These are phyloP conservation scores for Drymodes brunneopygia DNA, from an alignment of 2,113 vertebrate species.

Conservation along the genomic window DNA sequence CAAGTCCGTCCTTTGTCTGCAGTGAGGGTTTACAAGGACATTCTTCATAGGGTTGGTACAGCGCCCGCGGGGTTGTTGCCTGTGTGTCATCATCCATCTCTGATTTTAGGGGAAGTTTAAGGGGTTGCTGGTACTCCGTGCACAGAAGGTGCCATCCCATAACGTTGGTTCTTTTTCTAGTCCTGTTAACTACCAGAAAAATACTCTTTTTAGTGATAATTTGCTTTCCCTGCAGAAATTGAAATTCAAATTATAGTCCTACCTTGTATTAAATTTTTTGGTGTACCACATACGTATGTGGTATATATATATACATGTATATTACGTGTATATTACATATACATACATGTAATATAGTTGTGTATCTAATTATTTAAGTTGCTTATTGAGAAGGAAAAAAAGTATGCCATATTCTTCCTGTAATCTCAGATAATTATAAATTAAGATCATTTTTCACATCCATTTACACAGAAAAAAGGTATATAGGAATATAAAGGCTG, in stretches of 20 bases:
- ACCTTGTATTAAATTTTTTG: neutral
- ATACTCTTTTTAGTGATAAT: neutral
- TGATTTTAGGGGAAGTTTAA: neutral
- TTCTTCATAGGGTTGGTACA: neutral
- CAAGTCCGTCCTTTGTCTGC: neutral
- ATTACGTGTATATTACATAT: no score
- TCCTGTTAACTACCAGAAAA: neutral
- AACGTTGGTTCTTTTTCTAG: neutral
- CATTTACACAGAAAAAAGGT: neutral
- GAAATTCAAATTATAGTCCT: neutral
- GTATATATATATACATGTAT: no score
- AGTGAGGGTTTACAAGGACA: neutral
- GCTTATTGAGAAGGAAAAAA: neutral
- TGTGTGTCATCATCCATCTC: neutral
- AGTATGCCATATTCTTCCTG: neutral
- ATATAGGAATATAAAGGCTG: neutral
- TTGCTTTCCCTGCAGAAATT: neutral
- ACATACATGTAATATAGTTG: neutral
- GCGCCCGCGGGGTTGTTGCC: fast-evolving
- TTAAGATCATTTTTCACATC: neutral
- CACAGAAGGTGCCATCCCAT: neutral
- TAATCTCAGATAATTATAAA: neutral
- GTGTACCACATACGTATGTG: no score
- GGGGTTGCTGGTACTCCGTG: neutral
- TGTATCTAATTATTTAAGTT: neutral